A percentile compares a stretch with the other conserved stretches of the same genome.
Conservation (phyloP, 2,797 vertebrate genomes). For the Rachycentron canadum region DNA sequence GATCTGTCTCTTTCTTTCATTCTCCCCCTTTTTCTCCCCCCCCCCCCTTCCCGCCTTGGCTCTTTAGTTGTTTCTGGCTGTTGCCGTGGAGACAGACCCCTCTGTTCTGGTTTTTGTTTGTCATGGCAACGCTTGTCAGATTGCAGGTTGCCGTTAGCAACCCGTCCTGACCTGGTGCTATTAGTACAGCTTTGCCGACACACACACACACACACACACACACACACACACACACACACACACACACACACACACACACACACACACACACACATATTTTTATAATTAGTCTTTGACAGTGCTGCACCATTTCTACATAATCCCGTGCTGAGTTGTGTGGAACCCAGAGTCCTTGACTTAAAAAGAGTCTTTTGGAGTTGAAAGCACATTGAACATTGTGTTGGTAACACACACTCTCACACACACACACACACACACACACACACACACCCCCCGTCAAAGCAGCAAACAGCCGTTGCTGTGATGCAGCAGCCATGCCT, state of each 20-base stretch:
- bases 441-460: conserved; percentile 12
- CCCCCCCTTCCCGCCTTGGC: conserved; percentile 44
- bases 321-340: conserved; percentile 32
- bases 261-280: conserved; percentile 46
- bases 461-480: conserved; percentile 41
- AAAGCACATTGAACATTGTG: conserved; percentile 30
- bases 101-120: conserved; percentile 81
- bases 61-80: conserved; percentile 75
- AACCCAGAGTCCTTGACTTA: conserved; percentile 31
- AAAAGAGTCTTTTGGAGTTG: conserved; percentile 38
- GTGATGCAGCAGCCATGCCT: conserved; percentile 38
- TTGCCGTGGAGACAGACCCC: conserved; percentile 70
- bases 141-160: conserved; percentile 80
- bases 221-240: conserved; percentile 17
- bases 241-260: too few species aligned
- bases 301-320: conserved; percentile 45
- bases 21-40: conserved; percentile 5
- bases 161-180: conserved; percentile 74
- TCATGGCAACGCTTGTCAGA: conserved; percentile 82
- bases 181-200: conserved; percentile 62
- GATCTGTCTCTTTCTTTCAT: conserved; percentile 22
- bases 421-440: conserved; percentile 28
- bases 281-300: conserved; percentile 52
- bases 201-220: conserved; percentile 13
- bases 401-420: conserved; percentile 19